Conservation (phyloP, 2,797 vertebrate species). For the Brachyrhaphis roseni region DNA sequence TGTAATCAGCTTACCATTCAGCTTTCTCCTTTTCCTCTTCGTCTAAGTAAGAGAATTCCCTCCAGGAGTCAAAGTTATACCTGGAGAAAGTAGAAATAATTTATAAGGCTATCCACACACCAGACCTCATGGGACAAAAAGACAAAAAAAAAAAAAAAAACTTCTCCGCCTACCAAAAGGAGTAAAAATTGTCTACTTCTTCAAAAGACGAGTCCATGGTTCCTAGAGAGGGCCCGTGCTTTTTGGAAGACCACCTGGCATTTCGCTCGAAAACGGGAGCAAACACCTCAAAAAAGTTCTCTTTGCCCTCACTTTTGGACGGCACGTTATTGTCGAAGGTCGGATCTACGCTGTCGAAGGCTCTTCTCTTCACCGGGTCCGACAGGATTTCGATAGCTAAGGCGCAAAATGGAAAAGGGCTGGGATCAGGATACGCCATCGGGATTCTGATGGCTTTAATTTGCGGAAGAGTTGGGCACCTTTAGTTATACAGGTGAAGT, state of each 20-base stretch:
- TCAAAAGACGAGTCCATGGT: conserved; percentile 90
- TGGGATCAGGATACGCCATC: not conserved
- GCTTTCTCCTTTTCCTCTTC: conserved; percentile 99
- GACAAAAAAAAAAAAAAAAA: not conserved
- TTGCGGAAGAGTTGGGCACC: conserved; percentile 48
- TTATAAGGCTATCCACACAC: not conserved
- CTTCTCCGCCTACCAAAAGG: conserved; percentile 90
- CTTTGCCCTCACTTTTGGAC: conserved; percentile 94
- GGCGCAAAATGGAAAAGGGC: not conserved
- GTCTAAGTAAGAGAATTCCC: conserved; percentile 98
- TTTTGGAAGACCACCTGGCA: conserved; percentile 94
- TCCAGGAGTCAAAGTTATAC: conserved; percentile 99
- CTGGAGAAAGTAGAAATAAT: conserved; percentile 60
- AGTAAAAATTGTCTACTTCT: conserved; percentile 97
- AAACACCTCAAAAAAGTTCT: conserved; percentile 94
- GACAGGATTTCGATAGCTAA: conserved; percentile 94
- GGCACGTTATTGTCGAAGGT: conserved; percentile 95
- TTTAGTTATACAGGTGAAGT: conserved; percentile 88
- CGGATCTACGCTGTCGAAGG: conserved; percentile 97
- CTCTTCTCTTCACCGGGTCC: conserved; percentile 93
- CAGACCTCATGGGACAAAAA: not conserved
- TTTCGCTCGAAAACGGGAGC: conserved; percentile 92
- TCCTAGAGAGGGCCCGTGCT: conserved; percentile 90
- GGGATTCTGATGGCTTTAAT: accelerated
- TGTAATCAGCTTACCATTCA: conserved; percentile 87